Evolutionary conservation across 2,888 invertebrate genomes (phyloP).

Genomic region (Caenorhabditis doughertyi): DNA sequence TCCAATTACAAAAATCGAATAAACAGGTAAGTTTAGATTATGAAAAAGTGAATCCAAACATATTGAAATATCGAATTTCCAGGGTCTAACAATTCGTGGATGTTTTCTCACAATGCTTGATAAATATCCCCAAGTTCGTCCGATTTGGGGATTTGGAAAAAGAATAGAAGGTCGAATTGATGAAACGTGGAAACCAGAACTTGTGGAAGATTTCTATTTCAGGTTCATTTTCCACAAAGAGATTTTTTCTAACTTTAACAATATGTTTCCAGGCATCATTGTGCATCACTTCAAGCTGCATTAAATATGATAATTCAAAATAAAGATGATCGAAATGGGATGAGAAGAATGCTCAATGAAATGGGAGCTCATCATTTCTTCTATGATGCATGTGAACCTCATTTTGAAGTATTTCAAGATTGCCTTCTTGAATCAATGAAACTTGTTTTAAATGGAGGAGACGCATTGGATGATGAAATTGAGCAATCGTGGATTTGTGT

Average conservation of each 20-base stretch:
- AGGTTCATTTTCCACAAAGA: no score
- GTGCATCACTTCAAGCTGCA: conserved; percentile 79
- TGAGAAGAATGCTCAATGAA: conserved; percentile 76
- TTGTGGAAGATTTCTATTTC: conserved; percentile 77
- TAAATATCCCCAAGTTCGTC: conserved; percentile 78
- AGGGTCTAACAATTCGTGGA: conserved; percentile 66
- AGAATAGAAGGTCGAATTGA: conserved; percentile 69
- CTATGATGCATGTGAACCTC: conserved; percentile 81
- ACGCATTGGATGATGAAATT: conserved; percentile 75
- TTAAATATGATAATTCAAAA: conserved; percentile 81
- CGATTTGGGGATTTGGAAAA: conserved; percentile 80
- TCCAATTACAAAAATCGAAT: conserved; percentile 79
- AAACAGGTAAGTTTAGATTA: conserved; percentile 69
- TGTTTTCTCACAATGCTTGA: conserved; percentile 76
- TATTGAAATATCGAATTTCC: not conserved
- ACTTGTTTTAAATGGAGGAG: conserved; percentile 66
- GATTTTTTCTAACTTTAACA: no score
- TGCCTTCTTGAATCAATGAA: conserved; percentile 74
- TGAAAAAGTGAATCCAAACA: not conserved
- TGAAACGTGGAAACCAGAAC: conserved; percentile 71
- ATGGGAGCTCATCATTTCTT: conserved; percentile 82
- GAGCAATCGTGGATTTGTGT: conserved; percentile 77
- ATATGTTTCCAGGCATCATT: conserved; percentile 74
- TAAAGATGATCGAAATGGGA: conserved; percentile 74
- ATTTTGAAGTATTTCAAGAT: conserved; percentile 80